Evolutionary conservation across 2,113 vertebrate species (phyloP).

Genomic region (Oostethus manadensis): DNA sequence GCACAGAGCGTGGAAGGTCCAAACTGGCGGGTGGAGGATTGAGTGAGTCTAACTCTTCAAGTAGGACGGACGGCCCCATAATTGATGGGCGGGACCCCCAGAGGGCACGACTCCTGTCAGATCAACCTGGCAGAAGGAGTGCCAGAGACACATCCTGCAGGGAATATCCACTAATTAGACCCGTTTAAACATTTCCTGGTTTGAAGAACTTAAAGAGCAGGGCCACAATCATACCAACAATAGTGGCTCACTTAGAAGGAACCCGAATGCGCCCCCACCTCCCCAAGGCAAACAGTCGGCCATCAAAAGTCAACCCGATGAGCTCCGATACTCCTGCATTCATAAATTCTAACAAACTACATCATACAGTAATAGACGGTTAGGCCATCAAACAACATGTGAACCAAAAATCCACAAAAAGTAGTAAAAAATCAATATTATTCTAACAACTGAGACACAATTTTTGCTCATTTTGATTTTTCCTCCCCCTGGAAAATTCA

Average conservation of each 20-base stretch:
- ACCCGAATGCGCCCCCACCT: neutral
- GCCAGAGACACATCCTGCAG: conserved; percentile 53
- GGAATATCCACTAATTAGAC: conserved; percentile 70
- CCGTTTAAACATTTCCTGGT: conserved; percentile 77
- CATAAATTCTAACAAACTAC: too few species aligned
- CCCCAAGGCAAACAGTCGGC: too few species aligned
- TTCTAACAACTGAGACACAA: too few species aligned
- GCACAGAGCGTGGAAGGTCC: conserved; percentile 28
- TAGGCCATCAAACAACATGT: too few species aligned
- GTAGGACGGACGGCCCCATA: conserved; percentile 57
- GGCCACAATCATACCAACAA: conserved; percentile 65
- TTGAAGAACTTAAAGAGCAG: conserved; percentile 75
- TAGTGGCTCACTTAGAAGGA: conserved; percentile 49
- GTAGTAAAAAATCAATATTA: too few species aligned
- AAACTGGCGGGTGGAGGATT: conserved; percentile 32
- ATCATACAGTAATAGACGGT: too few species aligned
- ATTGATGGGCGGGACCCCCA: conserved; percentile 57
- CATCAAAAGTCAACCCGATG: too few species aligned
- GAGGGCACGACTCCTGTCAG: conserved; percentile 74
- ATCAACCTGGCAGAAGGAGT: conserved; percentile 60
- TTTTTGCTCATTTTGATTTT: too few species aligned
- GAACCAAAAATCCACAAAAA: too few species aligned
- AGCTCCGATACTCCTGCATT: too few species aligned
- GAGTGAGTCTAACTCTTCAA: conserved; percentile 63
- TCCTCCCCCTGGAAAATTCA: too few species aligned